phyloP scores from a whole-genome alignment of 2,113 vertebrate genomes.

The Nothobranchius kuhntae region DNA sequence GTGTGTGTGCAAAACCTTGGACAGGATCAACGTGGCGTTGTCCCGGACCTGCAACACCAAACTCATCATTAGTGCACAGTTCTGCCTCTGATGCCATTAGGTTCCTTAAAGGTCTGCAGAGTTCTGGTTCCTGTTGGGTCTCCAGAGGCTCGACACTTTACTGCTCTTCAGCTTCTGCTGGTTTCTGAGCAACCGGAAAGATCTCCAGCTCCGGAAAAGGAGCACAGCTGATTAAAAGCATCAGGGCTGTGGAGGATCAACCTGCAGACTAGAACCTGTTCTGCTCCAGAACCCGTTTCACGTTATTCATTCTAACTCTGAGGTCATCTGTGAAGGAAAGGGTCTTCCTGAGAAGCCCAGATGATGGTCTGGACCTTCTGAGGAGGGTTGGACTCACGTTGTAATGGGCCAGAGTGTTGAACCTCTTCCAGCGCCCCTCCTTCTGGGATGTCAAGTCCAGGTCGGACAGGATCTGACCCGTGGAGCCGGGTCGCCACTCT shows the following conservation, averaged over 20 bases:
- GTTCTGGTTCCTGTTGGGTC: constrained; percentile 24
- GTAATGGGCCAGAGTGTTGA: constrained; percentile 96
- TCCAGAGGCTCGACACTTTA: constrained; percentile 30
- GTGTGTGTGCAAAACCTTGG: constrained; percentile 88
- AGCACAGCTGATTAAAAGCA: constrained; percentile 18
- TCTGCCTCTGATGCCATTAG: neutral
- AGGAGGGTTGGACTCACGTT: constrained; percentile 82
- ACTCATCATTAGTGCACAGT: neutral
- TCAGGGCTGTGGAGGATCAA: neutral
- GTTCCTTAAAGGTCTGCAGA: constrained; percentile 32
- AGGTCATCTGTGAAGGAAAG: too few relatives aligned
- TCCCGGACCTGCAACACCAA: constrained; percentile 85
- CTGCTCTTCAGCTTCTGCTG: neutral
- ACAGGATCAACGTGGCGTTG: constrained; percentile 91
- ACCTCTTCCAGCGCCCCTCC: constrained; percentile 90
- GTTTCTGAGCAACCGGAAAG: constrained; percentile 8
- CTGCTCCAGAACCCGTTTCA: too few relatives aligned
- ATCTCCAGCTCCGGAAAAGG: neutral
- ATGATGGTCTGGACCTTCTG: neutral
- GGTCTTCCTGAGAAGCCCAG: neutral
- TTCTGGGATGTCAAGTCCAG: constrained; percentile 94
- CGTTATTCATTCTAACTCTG: too few relatives aligned
- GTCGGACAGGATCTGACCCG: constrained; percentile 95
- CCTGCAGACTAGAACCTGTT: neutral
- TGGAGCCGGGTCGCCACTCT: constrained; percentile 98